phyloP scores from a whole-genome alignment of 2,797 vertebrate species.

The Xenops minutus region DNA sequence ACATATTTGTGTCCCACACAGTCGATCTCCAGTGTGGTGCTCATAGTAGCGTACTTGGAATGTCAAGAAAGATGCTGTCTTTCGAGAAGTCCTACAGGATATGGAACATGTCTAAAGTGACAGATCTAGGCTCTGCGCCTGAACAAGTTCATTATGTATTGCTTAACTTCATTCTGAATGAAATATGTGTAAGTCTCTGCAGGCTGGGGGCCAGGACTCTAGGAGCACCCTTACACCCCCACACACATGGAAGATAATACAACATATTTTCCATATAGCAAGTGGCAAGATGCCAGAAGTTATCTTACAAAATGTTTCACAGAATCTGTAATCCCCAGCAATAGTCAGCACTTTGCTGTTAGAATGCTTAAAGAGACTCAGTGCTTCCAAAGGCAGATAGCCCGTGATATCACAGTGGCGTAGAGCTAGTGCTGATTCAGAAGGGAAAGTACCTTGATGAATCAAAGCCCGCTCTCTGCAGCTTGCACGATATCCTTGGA shows the following conservation, averaged over 20 bases:
- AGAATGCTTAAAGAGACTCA: constrained; percentile 6
- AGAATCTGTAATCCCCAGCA: constrained; percentile 36
- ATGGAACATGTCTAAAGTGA: constrained; percentile 53
- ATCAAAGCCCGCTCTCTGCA: neutral
- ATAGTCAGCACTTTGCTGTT: constrained; percentile 45
- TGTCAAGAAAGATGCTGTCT: neutral
- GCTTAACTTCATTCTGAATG: constrained; percentile 35
- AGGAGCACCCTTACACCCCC: constrained; percentile 56
- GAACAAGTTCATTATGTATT: constrained; percentile 42
- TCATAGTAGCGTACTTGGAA: neutral
- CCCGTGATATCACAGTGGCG: neutral
- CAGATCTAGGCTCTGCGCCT: constrained; percentile 50
- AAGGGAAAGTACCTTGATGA: constrained; percentile 6
- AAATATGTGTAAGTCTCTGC: constrained; percentile 38
- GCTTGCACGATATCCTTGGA: neutral
- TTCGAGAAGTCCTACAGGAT: constrained; percentile 21
- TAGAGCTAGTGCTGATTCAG: constrained; percentile 23
- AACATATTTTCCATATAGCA: constrained; percentile 62
- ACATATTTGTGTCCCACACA: neutral
- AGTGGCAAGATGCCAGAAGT: constrained; percentile 49
- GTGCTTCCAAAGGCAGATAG: neutral
- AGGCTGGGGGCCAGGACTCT: constrained; percentile 51
- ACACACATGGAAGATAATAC: constrained; percentile 44
- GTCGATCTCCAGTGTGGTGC: neutral
- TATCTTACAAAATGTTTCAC: constrained; percentile 42